Evolutionary conservation across 2,888 invertebrate genomes (phyloP).

Genomic region (Pollenia angustigena): DNA sequence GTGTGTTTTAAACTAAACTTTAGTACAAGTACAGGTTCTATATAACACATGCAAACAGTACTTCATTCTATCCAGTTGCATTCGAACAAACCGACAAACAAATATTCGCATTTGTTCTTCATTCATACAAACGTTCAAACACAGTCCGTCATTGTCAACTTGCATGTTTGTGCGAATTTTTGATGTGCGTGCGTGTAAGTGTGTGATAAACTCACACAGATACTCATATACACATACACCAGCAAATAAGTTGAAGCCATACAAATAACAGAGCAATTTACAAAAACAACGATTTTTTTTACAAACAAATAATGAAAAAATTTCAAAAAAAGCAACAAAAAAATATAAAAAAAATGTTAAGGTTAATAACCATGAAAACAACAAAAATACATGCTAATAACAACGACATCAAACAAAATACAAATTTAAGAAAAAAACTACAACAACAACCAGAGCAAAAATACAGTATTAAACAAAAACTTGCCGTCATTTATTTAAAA

Average conservation of each 20-base stretch:
- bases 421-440: constrained; percentile 32
- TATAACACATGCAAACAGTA: constrained; percentile 1
- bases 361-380: constrained; percentile 71
- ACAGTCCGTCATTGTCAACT: constrained; percentile 63
- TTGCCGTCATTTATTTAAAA: constrained; percentile 46
- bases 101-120: constrained; percentile 28
- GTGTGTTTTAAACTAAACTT: constrained; percentile 39
- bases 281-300: constrained; percentile 34
- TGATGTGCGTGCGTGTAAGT: constrained; percentile 11
- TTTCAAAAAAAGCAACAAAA: constrained; percentile 35
- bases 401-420: constrained; percentile 63
- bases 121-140: constrained; percentile 49
- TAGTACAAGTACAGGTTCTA: constrained; percentile 30
- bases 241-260: constrained; percentile 69
- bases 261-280: constrained; percentile 68
- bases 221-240: constrained; percentile 12
- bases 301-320: constrained; percentile 55
- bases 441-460: constrained; percentile 23
- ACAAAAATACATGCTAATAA: constrained; percentile 52
- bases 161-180: constrained; percentile 55
- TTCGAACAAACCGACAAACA: constrained; percentile 34
- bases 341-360: constrained; percentile 57
- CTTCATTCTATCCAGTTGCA: constrained; percentile 9
- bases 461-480: constrained; percentile 37
- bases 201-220: constrained; percentile 10